A percentile compares a stretch with the other conserved stretches of the same genome.
These are phyloP conservation scores for Vandiemenella viatica DNA, from an alignment of 2,888 invertebrate species.

Conservation along the genomic window DNA sequence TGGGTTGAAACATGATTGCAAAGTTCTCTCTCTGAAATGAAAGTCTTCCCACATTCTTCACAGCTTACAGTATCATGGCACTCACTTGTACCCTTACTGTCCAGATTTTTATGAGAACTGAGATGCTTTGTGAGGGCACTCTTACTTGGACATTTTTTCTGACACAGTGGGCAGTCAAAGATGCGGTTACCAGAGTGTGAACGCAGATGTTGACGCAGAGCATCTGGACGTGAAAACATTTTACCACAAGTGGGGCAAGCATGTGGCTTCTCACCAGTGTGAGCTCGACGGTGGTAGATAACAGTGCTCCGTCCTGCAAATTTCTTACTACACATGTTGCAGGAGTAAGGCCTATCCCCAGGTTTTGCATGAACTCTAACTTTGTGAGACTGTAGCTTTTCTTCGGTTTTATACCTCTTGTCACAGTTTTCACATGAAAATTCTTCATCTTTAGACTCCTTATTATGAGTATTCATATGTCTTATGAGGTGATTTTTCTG, in stretches of 20 bases:
- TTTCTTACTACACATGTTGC: constrained; percentile 14
- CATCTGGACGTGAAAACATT: constrained; percentile 17
- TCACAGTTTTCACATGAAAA: constrained; percentile 10
- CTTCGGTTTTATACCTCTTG: constrained; percentile 8
- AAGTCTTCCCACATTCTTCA: constrained; percentile 8
- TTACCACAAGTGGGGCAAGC: constrained; percentile 19
- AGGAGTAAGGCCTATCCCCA: constrained; percentile 9
- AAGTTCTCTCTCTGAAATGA: constrained; percentile 2
- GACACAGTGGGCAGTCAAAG: constrained; percentile 18
- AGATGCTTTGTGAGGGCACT: constrained; percentile 19
- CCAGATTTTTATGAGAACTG: not conserved
- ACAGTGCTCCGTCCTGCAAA: constrained; percentile 14
- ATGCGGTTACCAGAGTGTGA: constrained; percentile 16
- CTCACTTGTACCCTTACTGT: not conserved
- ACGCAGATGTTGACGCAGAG: constrained; percentile 18
- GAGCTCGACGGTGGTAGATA: constrained; percentile 14
- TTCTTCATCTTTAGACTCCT: not conserved
- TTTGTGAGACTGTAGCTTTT: constrained; percentile 10
- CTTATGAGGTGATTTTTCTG: constrained; percentile 13
- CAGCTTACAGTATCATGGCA: constrained; percentile 2
- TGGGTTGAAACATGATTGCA: constrained; percentile 6
- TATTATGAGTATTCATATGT: constrained; percentile 12
- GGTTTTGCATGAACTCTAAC: constrained; percentile 5
- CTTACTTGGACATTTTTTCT: constrained; percentile 17
- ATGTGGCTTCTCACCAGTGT: constrained; percentile 20